Conservation (phyloP, 2,888 invertebrate genomes). For the Andrena chrysosceles region DNA sequence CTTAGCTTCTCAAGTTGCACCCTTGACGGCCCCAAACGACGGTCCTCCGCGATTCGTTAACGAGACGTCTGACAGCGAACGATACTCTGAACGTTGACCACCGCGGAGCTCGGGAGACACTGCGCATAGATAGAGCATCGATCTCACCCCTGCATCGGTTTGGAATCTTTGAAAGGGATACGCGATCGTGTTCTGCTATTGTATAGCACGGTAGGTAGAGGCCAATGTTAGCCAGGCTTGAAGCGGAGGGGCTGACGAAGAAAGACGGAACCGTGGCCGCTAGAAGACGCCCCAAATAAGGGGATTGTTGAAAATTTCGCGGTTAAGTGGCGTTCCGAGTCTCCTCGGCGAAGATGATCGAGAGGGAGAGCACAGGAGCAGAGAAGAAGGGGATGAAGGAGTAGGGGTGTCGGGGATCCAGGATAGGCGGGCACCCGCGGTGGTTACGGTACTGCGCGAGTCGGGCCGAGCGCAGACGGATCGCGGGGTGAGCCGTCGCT, state of each 20-base stretch:
- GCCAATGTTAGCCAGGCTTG: background rate
- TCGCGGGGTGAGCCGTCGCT: constrained; percentile 80
- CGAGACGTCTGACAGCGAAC: background rate
- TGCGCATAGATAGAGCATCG: constrained; percentile 13
- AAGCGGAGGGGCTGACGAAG: too few relatives aligned
- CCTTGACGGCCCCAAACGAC: background rate
- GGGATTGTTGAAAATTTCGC: constrained; percentile 55
- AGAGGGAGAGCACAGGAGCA: constrained; percentile 18
- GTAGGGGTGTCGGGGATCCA: constrained; percentile 40
- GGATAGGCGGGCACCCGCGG: constrained; percentile 42
- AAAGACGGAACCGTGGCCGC: background rate
- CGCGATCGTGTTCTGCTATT: background rate
- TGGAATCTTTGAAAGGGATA: background rate
- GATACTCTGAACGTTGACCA: background rate
- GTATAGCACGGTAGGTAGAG: background rate
- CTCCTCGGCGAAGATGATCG: background rate
- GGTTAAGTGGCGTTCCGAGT: constrained; percentile 44
- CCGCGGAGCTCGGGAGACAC: background rate
- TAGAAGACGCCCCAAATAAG: background rate
- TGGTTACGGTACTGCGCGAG: constrained; percentile 81
- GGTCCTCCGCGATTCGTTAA: background rate
- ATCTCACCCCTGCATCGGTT: constrained; percentile 5
- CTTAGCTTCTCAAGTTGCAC: background rate
- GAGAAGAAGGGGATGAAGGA: constrained; percentile 26
- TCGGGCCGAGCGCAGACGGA: constrained; percentile 79